Evolutionary conservation across 2,888 invertebrate species (phyloP), one percentile per base, ranked within the genome.

Genomic region (Macaria liturata): DNA sequence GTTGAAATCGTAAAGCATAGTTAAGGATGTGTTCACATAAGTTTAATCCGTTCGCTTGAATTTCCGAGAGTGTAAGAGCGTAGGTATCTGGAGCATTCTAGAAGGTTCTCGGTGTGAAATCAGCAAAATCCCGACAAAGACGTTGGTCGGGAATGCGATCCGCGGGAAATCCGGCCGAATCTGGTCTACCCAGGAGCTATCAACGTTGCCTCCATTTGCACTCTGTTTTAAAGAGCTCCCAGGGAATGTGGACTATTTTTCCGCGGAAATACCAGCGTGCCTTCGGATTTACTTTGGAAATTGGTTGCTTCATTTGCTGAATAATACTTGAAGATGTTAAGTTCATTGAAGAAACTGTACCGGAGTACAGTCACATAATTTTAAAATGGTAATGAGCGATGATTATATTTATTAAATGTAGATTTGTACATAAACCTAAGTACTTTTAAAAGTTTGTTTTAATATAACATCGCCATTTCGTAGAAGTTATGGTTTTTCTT

Each of bases 151-250:
- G 46, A 43, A 40, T 59, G 46, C 46, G 49, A 58, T 49, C 49
- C 49, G 32, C 46, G 54, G 50, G 54, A 59, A 64, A 62, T 61
- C 58, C 66, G 46, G 48, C 60, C 46, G 49, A 62, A 64, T 57
- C 61, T 61, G 59, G 44, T 44, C 30, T 49, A 52, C 61, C 56
- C 54, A 51, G 60, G 42, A 59, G 44, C 52, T 52, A 57, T 57
- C 57, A 58, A 53, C 59, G 37, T 40, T 37, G 44, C 42, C 43
- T 54, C 44, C 54, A 50, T 59, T 54, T 50, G 50, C 59, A 59
- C 50, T 57, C 48, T 32, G 39, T 58, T 59, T 58, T 58, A 58
- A 49, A 49, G n/a, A 51, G 37, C 9, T 45, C 30, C 30, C 20
- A n/a, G 51, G 37, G 45, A 51, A 45, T 45, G 32, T 37, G 34